These are phyloP conservation scores for Tetanocera ferruginea DNA, from an alignment of 2,888 invertebrate species.

Conservation along the genomic window DNA sequence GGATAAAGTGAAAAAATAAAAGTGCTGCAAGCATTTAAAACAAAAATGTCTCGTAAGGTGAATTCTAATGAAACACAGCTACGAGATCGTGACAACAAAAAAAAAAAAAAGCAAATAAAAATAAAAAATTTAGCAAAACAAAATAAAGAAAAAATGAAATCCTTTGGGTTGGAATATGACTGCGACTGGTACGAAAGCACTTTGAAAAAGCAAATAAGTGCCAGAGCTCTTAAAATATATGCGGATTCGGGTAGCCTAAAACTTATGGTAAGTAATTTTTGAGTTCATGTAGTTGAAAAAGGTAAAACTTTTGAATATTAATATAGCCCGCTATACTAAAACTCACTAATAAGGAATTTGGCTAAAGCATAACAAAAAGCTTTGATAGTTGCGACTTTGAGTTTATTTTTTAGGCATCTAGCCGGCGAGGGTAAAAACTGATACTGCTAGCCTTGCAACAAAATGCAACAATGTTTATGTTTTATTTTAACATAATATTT, in stretches of 20 bases:
- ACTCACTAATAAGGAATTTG: background rate
- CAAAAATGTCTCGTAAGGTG: slow-evolving; percentile 17
- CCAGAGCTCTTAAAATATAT: slow-evolving; percentile 30
- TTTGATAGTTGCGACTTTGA: background rate
- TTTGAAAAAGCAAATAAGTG: background rate
- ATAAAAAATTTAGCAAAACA: background rate
- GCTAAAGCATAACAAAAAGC: background rate
- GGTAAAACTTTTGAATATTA: slow-evolving; percentile 14
- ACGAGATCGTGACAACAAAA: background rate
- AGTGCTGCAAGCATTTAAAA: background rate
- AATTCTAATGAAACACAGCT: slow-evolving; percentile 33
- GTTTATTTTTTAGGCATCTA: background rate
- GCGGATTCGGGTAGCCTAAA: background rate
- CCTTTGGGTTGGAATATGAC: slow-evolving; percentile 59
- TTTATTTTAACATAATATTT: background rate
- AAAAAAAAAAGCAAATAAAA: slow-evolving; percentile 52
- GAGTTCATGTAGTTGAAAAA: background rate
- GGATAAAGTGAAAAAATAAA: background rate
- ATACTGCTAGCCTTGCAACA: background rate
- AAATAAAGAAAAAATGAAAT: background rate
- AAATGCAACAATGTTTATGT: background rate
- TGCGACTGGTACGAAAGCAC: slow-evolving; percentile 28
- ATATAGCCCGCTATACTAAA: background rate
- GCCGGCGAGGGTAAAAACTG: background rate
- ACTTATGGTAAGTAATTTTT: background rate